Evolutionary conservation across 2,797 vertebrate genomes (phyloP).

Genomic region (Sitta carolinensis): DNA sequence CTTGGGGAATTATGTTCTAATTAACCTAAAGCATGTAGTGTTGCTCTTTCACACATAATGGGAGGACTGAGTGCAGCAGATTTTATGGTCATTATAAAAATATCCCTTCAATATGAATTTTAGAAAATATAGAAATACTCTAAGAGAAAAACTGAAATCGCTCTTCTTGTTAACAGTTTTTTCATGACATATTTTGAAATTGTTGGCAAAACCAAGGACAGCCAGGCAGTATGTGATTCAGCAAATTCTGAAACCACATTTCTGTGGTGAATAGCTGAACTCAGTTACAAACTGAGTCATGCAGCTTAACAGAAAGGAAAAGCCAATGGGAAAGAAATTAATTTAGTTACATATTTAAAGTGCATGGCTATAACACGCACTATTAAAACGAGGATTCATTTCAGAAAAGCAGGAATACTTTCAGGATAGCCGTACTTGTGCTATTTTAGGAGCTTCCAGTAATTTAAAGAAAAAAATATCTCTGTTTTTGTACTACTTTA

Average conservation of each 20-base stretch:
- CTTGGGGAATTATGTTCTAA: slow-evolving; percentile 39
- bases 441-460: background rate
- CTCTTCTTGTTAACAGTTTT: background rate
- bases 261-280: background rate
- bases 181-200: background rate
- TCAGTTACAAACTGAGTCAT: background rate
- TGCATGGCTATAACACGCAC: background rate
- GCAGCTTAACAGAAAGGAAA: background rate
- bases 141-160: background rate
- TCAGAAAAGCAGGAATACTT: background rate
- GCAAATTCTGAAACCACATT: background rate
- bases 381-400: background rate
- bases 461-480: background rate
- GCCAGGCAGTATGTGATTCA: background rate
- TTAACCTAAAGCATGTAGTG: slow-evolving; percentile 22
- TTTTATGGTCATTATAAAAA: slow-evolving; percentile 13
- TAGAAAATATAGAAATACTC: background rate
- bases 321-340: background rate
- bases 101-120: background rate
- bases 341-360: background rate
- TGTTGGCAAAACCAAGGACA: background rate
- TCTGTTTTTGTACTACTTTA: background rate
- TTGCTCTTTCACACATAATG: slow-evolving; percentile 32
- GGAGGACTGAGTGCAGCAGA: background rate
- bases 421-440: background rate